Evolutionary conservation across 1,140 invertebrate species (phyloP).

Genomic region (Lanistes nyassanus): DNA sequence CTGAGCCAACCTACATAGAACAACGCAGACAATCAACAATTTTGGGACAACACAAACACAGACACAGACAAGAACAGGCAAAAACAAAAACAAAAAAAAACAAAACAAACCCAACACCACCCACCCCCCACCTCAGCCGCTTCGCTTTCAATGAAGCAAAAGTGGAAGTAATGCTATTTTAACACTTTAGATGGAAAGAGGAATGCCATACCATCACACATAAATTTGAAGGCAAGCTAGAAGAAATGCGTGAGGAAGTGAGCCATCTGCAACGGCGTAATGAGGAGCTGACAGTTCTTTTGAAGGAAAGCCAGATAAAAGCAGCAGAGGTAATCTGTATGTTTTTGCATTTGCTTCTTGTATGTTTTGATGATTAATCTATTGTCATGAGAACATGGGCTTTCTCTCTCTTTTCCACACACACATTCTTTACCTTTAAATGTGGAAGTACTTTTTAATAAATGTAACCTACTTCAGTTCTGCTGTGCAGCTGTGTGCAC

Average conservation of each 20-base stretch:
- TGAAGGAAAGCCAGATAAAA: conserved; percentile 61
- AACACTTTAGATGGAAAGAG: conserved; percentile 62
- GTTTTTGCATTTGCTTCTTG: not conserved
- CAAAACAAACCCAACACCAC: too few relatives aligned
- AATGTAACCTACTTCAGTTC: too few relatives aligned
- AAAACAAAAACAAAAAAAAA: too few relatives aligned
- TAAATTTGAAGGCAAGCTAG: conserved; percentile 61
- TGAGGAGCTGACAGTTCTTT: conserved; percentile 55
- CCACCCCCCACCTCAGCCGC: too few relatives aligned
- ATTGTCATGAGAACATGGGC: not conserved
- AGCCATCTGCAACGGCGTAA: conserved; percentile 53
- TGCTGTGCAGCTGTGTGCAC: too few relatives aligned
- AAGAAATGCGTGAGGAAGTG: conserved; percentile 50
- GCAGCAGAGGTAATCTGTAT: conserved; percentile 51
- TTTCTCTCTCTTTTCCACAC: not conserved
- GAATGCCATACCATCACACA: conserved; percentile 61
- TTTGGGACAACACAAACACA: too few relatives aligned
- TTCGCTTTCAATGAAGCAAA: too few relatives aligned
- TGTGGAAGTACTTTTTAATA: not conserved
- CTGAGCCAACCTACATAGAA: too few relatives aligned
- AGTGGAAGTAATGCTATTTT: too few relatives aligned
- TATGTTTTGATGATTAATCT: not conserved
- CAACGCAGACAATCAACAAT: too few relatives aligned
- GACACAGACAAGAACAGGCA: too few relatives aligned
- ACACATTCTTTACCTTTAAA: not conserved